These are phyloP conservation scores for Myiozetetes cayanensis DNA, from an alignment of 2,113 vertebrate genomes.

Conservation along the genomic window DNA sequence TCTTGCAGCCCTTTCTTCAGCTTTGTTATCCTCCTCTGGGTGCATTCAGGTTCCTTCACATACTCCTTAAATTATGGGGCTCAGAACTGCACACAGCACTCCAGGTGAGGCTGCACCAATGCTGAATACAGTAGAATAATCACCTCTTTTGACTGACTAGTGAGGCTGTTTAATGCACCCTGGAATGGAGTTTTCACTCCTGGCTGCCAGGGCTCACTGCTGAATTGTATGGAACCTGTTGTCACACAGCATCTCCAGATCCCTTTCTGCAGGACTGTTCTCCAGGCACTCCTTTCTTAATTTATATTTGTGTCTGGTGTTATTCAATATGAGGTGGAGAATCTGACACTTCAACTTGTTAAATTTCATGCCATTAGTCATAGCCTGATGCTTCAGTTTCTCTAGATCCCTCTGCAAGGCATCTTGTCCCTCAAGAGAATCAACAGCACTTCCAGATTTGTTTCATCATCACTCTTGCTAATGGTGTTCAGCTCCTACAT, in stretches of 20 bases:
- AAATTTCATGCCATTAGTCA: not conserved
- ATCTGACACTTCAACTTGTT: not conserved
- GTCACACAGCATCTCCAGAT: not conserved
- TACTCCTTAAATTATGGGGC: not conserved
- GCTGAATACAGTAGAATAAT: not conserved
- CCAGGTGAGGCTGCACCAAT: not conserved
- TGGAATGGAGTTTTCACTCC: not conserved
- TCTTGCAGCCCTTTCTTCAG: not conserved
- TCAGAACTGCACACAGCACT: not conserved
- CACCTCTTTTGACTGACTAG: not conserved
- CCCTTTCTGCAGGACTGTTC: not conserved
- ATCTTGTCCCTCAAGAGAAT: not conserved
- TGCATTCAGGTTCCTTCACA: not conserved
- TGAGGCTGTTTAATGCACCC: not conserved
- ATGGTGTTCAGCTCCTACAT: not conserved
- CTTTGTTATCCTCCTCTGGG: not conserved
- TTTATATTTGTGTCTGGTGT: not conserved
- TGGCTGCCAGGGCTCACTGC: not conserved
- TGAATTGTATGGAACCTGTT: not conserved
- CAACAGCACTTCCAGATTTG: not conserved
- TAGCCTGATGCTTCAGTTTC: not conserved
- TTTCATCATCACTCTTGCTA: not conserved
- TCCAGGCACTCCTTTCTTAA: not conserved
- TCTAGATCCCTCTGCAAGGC: not conserved
- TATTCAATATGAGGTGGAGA: not conserved